These are phyloP conservation scores for Tapera naevia DNA, from an alignment of 2,797 vertebrate species.

Conservation along the genomic window DNA sequence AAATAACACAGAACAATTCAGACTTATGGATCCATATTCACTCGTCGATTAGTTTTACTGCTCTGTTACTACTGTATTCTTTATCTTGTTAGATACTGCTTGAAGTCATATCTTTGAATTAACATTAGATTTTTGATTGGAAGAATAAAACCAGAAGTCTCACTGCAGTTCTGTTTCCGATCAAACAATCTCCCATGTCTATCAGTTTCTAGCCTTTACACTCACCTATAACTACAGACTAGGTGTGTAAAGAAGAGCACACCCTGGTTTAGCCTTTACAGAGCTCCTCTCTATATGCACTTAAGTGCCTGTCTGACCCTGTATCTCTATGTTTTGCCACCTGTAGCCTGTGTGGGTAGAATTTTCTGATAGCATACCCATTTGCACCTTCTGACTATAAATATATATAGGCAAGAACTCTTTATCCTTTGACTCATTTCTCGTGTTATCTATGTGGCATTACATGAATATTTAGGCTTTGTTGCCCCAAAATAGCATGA, in stretches of 20 bases:
- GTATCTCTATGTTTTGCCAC: not conserved
- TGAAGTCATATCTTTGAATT: not conserved
- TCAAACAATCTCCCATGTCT: not conserved
- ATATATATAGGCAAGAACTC: not conserved
- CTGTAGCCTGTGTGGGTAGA: not conserved
- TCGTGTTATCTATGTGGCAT: not conserved
- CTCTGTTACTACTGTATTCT: not conserved
- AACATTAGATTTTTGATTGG: not conserved
- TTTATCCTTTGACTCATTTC: not conserved
- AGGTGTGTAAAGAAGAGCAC: not conserved
- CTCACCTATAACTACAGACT: not conserved
- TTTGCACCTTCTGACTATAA: not conserved
- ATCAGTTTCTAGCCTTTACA: not conserved
- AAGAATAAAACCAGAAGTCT: not conserved
- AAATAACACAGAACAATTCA: conserved; percentile 62
- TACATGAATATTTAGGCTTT: not conserved
- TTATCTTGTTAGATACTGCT: not conserved
- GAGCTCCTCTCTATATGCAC: not conserved
- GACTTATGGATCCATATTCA: conserved; percentile 40
- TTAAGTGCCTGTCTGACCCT: not conserved
- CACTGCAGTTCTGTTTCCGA: not conserved
- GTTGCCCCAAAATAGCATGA: not conserved
- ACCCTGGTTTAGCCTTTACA: not conserved
- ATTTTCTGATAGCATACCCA: not conserved
- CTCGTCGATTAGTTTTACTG: not conserved